Conservation (phyloP, 1,140 invertebrate genomes). For the Galendromus occidentalis region DNA sequence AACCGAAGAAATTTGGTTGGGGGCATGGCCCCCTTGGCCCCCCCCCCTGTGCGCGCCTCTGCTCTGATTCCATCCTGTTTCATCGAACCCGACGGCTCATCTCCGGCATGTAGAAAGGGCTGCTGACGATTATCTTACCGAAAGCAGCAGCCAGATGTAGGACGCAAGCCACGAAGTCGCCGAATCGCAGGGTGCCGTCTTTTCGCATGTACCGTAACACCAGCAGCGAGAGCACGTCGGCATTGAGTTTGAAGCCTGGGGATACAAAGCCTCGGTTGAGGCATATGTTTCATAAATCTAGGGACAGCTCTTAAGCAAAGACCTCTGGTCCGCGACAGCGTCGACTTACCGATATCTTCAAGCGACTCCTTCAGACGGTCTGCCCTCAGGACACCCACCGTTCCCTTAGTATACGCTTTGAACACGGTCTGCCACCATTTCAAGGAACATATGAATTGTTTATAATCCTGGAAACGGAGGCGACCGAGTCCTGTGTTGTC, state of each 20-base stretch:
- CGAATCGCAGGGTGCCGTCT: conserved; percentile 74
- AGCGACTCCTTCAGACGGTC: conserved; percentile 64
- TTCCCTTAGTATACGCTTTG: conserved; percentile 70
- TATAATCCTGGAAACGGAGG: conserved; percentile 64
- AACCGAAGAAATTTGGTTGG: no score
- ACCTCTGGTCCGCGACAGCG: no score
- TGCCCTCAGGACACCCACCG: conserved; percentile 66
- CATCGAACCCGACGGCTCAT: background rate
- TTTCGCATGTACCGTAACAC: conserved; percentile 74
- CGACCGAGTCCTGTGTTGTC: conserved; percentile 61
- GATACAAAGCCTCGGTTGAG: conserved; percentile 14
- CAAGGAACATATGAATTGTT: conserved; percentile 72
- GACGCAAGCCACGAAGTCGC: conserved; percentile 73
- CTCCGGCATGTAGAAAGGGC: background rate
- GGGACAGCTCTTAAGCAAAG: no score
- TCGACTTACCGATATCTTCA: conserved; percentile 50
- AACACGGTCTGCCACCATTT: conserved; percentile 78
- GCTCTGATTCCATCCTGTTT: background rate
- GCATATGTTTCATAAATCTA: no score
- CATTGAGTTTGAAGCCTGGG: conserved; percentile 53
- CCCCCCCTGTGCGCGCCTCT: no score
- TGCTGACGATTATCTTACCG: conserved; percentile 36
- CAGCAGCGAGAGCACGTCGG: conserved; percentile 55
- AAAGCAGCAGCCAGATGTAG: conserved; percentile 69
- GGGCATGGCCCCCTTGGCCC: no score